Evolutionary conservation across 2,797 vertebrate species (phyloP), one percentile per base, ranked within the genome.

Genomic region (Anguilla obscura): DNA sequence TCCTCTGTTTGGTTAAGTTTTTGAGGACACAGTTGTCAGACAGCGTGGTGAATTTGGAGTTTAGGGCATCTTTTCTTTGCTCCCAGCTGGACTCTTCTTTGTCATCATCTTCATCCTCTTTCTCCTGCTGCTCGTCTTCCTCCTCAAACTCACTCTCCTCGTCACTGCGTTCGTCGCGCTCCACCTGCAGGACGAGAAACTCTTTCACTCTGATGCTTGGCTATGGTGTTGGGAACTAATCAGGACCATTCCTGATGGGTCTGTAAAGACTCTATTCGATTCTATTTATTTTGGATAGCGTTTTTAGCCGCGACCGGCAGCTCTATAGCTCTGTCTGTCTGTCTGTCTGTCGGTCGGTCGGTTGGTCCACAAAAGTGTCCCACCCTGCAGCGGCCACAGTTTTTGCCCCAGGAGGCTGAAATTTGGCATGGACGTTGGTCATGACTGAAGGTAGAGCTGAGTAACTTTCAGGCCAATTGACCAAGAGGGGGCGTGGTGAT

Each of bases 91-190:
- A 86, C 3, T 86, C 89, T 52, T 93, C 91, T 0, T 92, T 96
- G 40, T 93, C 92, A 12, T 95, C 95, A 0, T 93, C 95, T 1
- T 91, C 93, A 48, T 92, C 89, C 16, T 92, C 93, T 16, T 93
- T 95, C 12, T 97, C 96, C 0, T 93, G 91, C 12, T 97, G 96
- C 0, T 94, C 92, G 0, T 95, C 96, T 30, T 97, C 95, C 21
- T 97, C 96, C 1, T 97, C 97, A 0, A 66, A 90, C 33, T 97
- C 97, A 58, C 98, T 98, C 74, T 99, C 98, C 14, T 95, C 96
- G 56, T 99, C 98, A 1, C 98, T 99, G 66, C 98, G 96, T 88
- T 97, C 96, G 66, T 99, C 98, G 40, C 96, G 95, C 66, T 96
- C 96, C 92, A 98, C 96, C 98, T 99, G 69, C 0, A 36, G 80